Conservation (phyloP, 1,140 invertebrate species). For the Drosophila nigromelanica region DNA sequence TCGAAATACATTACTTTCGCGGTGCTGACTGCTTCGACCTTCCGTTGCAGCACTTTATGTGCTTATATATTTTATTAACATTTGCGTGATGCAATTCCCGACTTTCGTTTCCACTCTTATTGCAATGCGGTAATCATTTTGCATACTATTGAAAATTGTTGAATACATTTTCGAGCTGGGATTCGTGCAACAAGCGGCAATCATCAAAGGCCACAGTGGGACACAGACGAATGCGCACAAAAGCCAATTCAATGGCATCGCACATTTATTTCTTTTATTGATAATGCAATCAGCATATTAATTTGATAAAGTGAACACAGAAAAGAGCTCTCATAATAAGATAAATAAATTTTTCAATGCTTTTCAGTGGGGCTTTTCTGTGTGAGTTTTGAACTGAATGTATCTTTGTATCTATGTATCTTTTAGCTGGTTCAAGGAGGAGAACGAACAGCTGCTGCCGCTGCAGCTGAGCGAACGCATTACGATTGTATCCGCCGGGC, state of each 20-base stretch:
- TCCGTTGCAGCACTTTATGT: conserved; percentile 1
- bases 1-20: background rate
- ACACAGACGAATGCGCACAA: background rate
- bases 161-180: conserved; percentile 9
- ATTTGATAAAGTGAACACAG: conserved; percentile 57
- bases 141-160: conserved; percentile 13
- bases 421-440: conserved; percentile 88
- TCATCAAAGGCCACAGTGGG: conserved; percentile 44
- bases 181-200: conserved; percentile 35
- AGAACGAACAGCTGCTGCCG: conserved; percentile 87
- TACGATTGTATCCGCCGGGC: conserved; percentile 86
- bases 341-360: conserved; percentile 6
- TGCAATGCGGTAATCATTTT: conserved; percentile 21
- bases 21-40: background rate
- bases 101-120: background rate
- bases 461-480: conserved; percentile 87
- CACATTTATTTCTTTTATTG: conserved; percentile 35
- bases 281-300: conserved; percentile 69
- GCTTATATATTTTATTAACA: conserved; percentile 9
- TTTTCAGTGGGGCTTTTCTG: background rate
- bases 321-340: conserved; percentile 1
- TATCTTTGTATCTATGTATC: conserved; percentile 30
- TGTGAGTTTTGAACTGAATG: conserved; percentile 43
- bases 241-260: no score
- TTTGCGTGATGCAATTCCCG: background rate